Conservation (phyloP, 2,888 invertebrate genomes). For the Drosophila subsilvestris region DNA sequence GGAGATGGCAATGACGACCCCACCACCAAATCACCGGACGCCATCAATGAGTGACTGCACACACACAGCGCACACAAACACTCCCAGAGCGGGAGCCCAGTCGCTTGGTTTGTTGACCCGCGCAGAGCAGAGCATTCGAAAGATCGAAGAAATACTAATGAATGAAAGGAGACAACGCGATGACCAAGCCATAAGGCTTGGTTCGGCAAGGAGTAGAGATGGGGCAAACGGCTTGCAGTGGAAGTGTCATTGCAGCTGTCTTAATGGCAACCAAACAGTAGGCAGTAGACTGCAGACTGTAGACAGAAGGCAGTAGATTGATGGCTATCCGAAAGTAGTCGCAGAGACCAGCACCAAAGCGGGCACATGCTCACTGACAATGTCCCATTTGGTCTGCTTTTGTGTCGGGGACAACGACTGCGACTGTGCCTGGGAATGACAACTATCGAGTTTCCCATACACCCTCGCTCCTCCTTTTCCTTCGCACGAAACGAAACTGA, state of each 20-base stretch:
- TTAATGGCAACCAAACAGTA: too few relatives aligned
- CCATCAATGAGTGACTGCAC: constrained; percentile 67
- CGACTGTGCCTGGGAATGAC: constrained; percentile 1
- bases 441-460: constrained; percentile 42
- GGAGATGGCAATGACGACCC: constrained; percentile 29
- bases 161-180: constrained; percentile 55
- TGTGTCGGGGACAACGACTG: background rate
- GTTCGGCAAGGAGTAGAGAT: background rate
- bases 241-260: background rate
- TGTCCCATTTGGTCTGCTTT: background rate
- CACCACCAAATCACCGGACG: constrained; percentile 63
- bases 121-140: constrained; percentile 60
- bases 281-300: too few relatives aligned
- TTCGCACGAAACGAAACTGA: constrained; percentile 46
- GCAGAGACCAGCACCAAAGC: background rate
- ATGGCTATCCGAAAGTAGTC: background rate
- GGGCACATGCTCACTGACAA: constrained; percentile 15
- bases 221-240: background rate
- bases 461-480: background rate
- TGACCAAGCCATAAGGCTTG: constrained; percentile 10
- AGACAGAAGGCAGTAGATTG: background rate
- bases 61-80: constrained; percentile 22
- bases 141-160: constrained; percentile 48
- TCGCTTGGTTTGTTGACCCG: constrained; percentile 72
- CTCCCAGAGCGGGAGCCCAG: constrained; percentile 29